Percentiles rank a stretch among this genome's conserved stretches.
Evolutionary conservation across 2,797 vertebrate genomes (phyloP).

Genomic region (Ctenopoma kingsleyae): DNA sequence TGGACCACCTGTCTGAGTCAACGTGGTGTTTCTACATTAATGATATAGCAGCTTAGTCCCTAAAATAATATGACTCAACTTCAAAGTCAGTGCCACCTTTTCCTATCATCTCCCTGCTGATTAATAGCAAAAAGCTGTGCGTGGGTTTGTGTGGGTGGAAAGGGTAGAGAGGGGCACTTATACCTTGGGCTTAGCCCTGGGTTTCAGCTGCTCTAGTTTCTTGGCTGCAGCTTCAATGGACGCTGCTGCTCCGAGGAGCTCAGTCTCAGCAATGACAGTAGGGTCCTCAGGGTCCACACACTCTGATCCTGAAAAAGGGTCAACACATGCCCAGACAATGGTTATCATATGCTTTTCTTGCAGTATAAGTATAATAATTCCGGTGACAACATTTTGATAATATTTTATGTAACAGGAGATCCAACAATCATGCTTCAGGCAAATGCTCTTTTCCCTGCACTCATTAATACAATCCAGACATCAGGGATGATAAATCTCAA

Average conservation of each 20-base stretch:
- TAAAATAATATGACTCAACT: constrained; percentile 57
- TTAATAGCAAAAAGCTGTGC: constrained; percentile 56
- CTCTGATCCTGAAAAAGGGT: constrained; percentile 89
- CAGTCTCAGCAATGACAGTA: constrained; percentile 96
- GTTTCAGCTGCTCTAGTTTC: constrained; percentile 98
- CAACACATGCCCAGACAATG: constrained; percentile 10
- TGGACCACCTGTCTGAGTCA: constrained; percentile 54
- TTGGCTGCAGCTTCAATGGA: constrained; percentile 99
- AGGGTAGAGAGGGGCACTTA: constrained; percentile 62
- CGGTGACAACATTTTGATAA: background rate
- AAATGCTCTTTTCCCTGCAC: constrained; percentile 9
- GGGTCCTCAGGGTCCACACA: constrained; percentile 98
- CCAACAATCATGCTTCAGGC: constrained; percentile 4
- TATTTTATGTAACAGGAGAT: constrained; percentile 8
- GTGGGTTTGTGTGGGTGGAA: constrained; percentile 54
- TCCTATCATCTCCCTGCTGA: constrained; percentile 55
- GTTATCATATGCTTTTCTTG: constrained; percentile 25
- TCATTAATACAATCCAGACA: background rate
- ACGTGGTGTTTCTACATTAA: constrained; percentile 35
- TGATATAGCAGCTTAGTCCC: constrained; percentile 49
- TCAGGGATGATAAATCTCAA: constrained; percentile 9
- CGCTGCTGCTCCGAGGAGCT: constrained; percentile 95
- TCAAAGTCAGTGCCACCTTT: constrained; percentile 70
- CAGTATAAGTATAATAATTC: background rate
- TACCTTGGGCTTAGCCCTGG: constrained; percentile 98